Evolutionary conservation across 2,888 invertebrate species (phyloP).

Genomic region (Idaea biselata): DNA sequence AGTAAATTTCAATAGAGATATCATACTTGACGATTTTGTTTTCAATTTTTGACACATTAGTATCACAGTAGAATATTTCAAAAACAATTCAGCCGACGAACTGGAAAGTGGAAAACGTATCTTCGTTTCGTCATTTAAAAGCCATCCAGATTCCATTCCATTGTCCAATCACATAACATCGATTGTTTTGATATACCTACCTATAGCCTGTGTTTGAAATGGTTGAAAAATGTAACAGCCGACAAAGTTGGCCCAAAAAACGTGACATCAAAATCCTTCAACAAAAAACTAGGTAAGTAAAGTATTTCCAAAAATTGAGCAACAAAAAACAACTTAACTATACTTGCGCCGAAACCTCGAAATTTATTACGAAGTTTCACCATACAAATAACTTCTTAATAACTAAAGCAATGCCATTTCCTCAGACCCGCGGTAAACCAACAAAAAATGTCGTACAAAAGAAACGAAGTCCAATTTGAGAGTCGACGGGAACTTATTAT

Average conservation of each 20-base stretch:
- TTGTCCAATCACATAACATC: too few species aligned
- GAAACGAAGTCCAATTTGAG: constrained; percentile 68
- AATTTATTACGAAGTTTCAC: constrained; percentile 53
- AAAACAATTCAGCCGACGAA: too few species aligned
- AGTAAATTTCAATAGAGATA: too few species aligned
- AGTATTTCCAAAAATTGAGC: neutral
- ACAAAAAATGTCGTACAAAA: constrained; percentile 54
- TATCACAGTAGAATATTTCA: too few species aligned
- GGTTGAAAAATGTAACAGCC: neutral
- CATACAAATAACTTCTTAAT: constrained; percentile 51
- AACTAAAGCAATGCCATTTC: constrained; percentile 49
- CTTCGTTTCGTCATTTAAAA: too few species aligned
- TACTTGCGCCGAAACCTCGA: constrained; percentile 15
- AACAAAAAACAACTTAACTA: neutral
- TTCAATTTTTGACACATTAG: too few species aligned
- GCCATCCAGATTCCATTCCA: too few species aligned
- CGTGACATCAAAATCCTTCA: neutral
- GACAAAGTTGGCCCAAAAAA: neutral
- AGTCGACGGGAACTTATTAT: constrained; percentile 71
- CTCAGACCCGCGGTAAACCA: constrained; percentile 36
- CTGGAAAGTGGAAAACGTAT: too few species aligned
- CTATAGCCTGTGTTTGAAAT: too few species aligned
- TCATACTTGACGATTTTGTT: too few species aligned
- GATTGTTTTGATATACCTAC: too few species aligned
- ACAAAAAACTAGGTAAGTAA: neutral